Evolutionary conservation across 2,797 vertebrate genomes (phyloP), one percentile per base, ranked within the genome.

Genomic region (Eidolon dupreanum): DNA sequence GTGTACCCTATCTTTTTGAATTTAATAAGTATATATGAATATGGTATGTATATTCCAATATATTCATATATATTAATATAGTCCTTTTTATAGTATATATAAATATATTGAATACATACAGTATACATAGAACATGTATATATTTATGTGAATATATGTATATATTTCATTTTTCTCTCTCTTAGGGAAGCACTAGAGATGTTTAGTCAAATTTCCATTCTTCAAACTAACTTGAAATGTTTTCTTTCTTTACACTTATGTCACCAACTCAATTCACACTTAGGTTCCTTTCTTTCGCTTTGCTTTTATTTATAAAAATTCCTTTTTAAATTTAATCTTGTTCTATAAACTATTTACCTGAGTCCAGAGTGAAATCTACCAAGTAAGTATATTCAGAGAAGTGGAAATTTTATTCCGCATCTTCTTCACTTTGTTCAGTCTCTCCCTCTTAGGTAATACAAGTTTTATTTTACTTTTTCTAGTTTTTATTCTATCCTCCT

Each of bases 261-360:
- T 77, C n/a, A 92, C n/a, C 41, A 77, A 86, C 33, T 84, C 49
- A 88, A 73, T 77, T 95, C 26, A 38, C 19, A 78, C 24, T 70
- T 73, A 83, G 31, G 11, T 70, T 83, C n/a, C 85, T 93, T 79
- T 51, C n/a, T n/a, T 93, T 86, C 53, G 46, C 33, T 81, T 96
- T 93, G 49, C 33, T 77, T 81, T 91, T 88, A 78, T 95, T 85
- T 90, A 55, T 92, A 63, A 46, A 82, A 79, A 49, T 49, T 36
- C 15, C 49, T 88, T 92, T 75, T 87, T 10, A 20, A 81, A 96
- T 77, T 78, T 31, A 43, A 33, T 68, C 61, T 94, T 84, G 22
- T 55, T 73, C 10, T 79, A 3, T 90, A 66, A 78, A 84, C 81
- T 95, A 70, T 57, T 31, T 86, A n/a, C 38, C 19, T 65, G 4